Evolutionary conservation across 2,888 invertebrate species (phyloP), one percentile per base, ranked within the genome.

Genomic region (Ophioninae sp.): DNA sequence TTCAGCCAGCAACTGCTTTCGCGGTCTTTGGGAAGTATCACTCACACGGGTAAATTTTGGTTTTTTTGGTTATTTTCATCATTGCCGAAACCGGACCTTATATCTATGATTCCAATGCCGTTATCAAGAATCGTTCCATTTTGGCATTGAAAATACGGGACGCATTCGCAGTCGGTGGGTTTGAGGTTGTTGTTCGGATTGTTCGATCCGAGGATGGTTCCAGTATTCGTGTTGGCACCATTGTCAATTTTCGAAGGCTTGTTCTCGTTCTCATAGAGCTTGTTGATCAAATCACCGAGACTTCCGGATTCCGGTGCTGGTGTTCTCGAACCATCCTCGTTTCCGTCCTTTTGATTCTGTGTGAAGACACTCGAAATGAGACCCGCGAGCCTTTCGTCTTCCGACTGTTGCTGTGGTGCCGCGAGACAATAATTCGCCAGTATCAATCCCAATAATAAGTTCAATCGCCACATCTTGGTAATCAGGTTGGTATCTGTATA

Each of bases 391-490:
- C 69, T 82, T 39, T 64, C 81, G 6, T 56, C 30, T 9, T 63
- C 9, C 75, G 10, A 17, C 44, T 61, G 9, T 58, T 85, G 63
- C 20, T 88, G 88, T 6, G 88, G 75, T 0, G 86, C 86, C 6
- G 86, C 87, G 59, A 87, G 63, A 74, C 86, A 85, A 6, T 58
- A 77, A 61, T 86, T 72, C 79, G 86, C 81, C 37, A 90, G 39
- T 20, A 91, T 96, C 97, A 93, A 98, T 98, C 93, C 97, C 97
- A 93, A 97, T 97, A 92, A 98, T 98, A 94, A 97, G 97, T 94
- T 98, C 98, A 93, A 98, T 41, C 59, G 56, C 79, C 79, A 80
- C 85, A 82, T 84, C 23, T 74, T 80, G 13, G 23, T 23, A 10
- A 51, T 71, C 56, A 17, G 63, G 17, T 20, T 73, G 51, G 20